These are phyloP conservation scores for Drosophila obscura DNA, from an alignment of 1,140 invertebrate species.

Conservation along the genomic window DNA sequence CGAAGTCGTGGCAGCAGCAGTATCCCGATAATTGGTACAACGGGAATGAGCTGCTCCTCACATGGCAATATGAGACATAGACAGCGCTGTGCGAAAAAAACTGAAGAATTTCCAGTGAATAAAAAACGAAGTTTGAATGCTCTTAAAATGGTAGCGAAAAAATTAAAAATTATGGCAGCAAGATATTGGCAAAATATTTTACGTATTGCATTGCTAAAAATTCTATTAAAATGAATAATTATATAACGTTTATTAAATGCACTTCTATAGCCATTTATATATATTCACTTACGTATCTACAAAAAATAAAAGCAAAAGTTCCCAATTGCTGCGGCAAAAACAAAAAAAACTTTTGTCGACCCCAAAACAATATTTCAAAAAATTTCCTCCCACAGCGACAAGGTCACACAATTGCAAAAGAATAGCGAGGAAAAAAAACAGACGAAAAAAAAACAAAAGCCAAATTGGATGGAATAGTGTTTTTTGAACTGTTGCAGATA, in stretches of 20 bases:
- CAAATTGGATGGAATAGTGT: constrained; percentile 1
- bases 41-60: constrained; percentile 28
- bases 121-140: background rate
- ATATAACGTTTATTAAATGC: no score
- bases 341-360: no score
- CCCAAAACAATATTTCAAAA: background rate
- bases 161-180: background rate
- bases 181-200: no score
- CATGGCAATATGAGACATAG: constrained; percentile 33
- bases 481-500: constrained; percentile 3
- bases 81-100: background rate
- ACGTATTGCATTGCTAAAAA: no score
- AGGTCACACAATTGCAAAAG: constrained; percentile 1
- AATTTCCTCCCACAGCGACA: background rate
- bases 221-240: no score
- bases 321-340: no score
- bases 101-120: background rate
- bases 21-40: constrained; percentile 60
- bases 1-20: constrained; percentile 16
- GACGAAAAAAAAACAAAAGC: background rate
- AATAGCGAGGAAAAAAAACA: background rate
- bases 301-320: background rate
- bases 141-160: background rate
- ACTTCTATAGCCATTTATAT: no score
- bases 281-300: no score